Evolutionary conservation across 2,888 invertebrate genomes (phyloP), one percentile per base, ranked within the genome.

Genomic region (Tuberolachnus salignus): DNA sequence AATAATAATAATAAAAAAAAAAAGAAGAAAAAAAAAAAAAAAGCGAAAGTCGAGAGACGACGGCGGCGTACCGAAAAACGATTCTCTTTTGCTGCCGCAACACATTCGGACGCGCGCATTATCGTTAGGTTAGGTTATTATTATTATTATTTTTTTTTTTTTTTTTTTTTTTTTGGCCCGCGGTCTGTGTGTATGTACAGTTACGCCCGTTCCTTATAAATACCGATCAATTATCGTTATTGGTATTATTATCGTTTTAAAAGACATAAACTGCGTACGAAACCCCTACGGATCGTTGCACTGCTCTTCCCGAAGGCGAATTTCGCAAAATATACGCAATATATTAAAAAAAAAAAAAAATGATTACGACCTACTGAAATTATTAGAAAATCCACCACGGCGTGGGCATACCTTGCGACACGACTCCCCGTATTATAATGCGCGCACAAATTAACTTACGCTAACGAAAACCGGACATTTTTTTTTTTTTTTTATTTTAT

Each of bases 31-130:
- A 10, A 57, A 21, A 10, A 23, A 11, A 53, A 21, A 64, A 74
- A 74, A 74, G 64, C 64, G 73, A 74, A 74, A 74, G 73, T 73
- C 73, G 16, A n/a, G n/a, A n/a, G n/a, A n/a, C n/a, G n/a, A n/a
- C n/a, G n/a, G n/a, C n/a, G n/a, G n/a, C n/a, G n/a, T n/a, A n/a
- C 59, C 46, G 23, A 26, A 73, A 44, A 26, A 73, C 44, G 74
- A 64, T 53, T 74, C 74, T n/a, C n/a, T n/a, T 74, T 55, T 70
- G 34, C 34, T 44, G 44, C 11, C 19, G 71, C 49, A 59, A 61
- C 26, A 71, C 16, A 75, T 75, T 75, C 75, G 75, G 75, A 53
- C 55, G 34, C 34, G n/a, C n/a, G n/a, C n/a, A n/a, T n/a, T n/a
- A n/a, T n/a, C n/a, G n/a, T n/a, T n/a, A n/a, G n/a, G n/a, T n/a